These are phyloP conservation scores for Rhinoderma darwinii DNA, from an alignment of 2,113 vertebrate genomes.

Conservation along the genomic window DNA sequence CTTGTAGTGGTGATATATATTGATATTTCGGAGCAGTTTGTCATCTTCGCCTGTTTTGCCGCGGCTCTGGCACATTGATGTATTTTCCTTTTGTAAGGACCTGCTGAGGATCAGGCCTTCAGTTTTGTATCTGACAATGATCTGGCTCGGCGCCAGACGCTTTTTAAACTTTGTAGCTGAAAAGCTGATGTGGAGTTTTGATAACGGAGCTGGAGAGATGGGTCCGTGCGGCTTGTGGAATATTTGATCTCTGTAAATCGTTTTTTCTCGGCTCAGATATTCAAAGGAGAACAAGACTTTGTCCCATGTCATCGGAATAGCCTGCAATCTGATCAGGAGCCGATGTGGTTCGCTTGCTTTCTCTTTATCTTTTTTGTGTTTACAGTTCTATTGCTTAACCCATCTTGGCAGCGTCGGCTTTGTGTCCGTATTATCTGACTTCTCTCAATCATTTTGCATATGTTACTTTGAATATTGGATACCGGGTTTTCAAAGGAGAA, in stretches of 20 bases:
- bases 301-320: slow-evolving; percentile 1
- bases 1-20: background rate
- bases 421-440: background rate
- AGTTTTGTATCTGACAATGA: slow-evolving; percentile 29
- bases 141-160: slow-evolving; percentile 13
- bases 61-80: slow-evolving; percentile 8
- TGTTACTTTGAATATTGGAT: background rate
- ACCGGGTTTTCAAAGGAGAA: background rate
- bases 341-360: background rate
- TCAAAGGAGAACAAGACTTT: slow-evolving; percentile 26
- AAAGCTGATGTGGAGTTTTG: slow-evolving; percentile 42
- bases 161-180: slow-evolving; percentile 36
- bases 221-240: background rate
- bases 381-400: background rate
- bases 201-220: slow-evolving; percentile 40
- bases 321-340: slow-evolving; percentile 10
- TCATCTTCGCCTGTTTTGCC: background rate
- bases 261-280: slow-evolving; percentile 39
- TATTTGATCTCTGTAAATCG: slow-evolving; percentile 46
- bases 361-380: slow-evolving; percentile 8
- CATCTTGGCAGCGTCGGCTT: background rate
- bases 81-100: slow-evolving; percentile 1
- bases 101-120: slow-evolving; percentile 20
- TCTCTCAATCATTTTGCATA: background rate
- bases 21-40: background rate